Base-by-base conservation (phyloP, 92 coral and sea anemone genomes). In the Epizoanthus scotinus region DNA sequence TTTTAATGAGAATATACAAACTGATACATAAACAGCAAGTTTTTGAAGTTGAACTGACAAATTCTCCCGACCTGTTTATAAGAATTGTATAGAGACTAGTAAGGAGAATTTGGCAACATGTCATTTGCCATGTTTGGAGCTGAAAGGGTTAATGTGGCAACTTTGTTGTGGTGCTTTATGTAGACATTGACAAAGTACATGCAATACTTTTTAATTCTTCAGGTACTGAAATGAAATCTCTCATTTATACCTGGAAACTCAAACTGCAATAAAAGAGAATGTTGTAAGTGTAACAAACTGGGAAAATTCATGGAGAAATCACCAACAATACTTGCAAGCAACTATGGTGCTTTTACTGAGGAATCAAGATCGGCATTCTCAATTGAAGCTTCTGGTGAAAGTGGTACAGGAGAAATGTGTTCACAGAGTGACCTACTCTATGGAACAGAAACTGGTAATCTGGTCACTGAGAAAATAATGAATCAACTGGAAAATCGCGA, bases 371-470 rank as follows among this genome's bases (percentile, higher is more conserved):
- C 15, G 2, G 67, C 57, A 17, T 8, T 62, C 29, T n/a, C 64
- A 50, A 50, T 0, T 47, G 62, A 71, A 54, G 66, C 49, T 8
- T 3, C 60, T n/a, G 5, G 8, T 38, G 21, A 34, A n/a, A 75
- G 81, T 5, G 17, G 55, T 19, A 74, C 14, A 5, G 21, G 22
- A 2, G 13, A 12, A 20, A 17, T 26, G 12, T 62, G 67, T 21
- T 56, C 54, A n/a, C 54, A 58, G 61, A 56, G 47, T 20, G 63
- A 75, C 26, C 22, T 75, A 59, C 55, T 75, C 2, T 75, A 75
- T 38, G 81, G 81, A 75, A 75, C 42, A 22, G 81, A 75, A 27
- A 75, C 81, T 38, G 81, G 36, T 36, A 75, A 40, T 75, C 26
- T 75, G 67, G 68, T 75, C n/a, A 34, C 81, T 38, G 24, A 34